phyloP scores from a whole-genome alignment of 2,797 vertebrate genomes.

The Buceros bicornis region DNA sequence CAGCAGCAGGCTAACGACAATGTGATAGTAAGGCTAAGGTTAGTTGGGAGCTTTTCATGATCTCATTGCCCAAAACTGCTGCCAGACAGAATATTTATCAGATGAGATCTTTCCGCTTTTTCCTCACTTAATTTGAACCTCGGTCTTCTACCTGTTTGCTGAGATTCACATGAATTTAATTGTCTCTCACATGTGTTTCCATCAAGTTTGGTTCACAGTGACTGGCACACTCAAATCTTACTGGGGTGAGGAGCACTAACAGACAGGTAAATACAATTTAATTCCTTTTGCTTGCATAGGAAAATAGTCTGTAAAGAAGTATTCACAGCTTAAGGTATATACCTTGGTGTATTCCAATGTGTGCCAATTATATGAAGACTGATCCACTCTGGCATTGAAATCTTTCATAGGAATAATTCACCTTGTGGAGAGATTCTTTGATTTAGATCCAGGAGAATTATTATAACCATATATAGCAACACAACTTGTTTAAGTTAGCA shows the following conservation, averaged over 20 bases:
- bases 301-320: background rate
- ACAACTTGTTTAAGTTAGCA: background rate
- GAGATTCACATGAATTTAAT: background rate
- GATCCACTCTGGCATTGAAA: conserved; percentile 11
- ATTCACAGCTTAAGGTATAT: background rate
- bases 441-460: background rate
- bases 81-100: background rate
- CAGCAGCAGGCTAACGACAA: background rate
- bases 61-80: background rate
- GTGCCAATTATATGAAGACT: conserved; percentile 20
- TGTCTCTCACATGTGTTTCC: background rate
- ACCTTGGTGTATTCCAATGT: background rate
- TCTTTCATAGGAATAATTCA: background rate
- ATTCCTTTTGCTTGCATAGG: background rate
- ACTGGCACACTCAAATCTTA: background rate
- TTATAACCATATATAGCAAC: background rate
- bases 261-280: background rate
- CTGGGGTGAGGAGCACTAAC: background rate
- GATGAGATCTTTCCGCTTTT: background rate
- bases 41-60: background rate
- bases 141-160: background rate
- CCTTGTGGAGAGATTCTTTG: background rate
- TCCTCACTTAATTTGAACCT: background rate
- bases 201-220: background rate
- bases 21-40: fast-evolving